Percentiles rank a stretch among this genome's conserved stretches.
These are phyloP conservation scores for Psilopsiagon aurifrons DNA, from an alignment of 2,113 vertebrate species.

Conservation along the genomic window DNA sequence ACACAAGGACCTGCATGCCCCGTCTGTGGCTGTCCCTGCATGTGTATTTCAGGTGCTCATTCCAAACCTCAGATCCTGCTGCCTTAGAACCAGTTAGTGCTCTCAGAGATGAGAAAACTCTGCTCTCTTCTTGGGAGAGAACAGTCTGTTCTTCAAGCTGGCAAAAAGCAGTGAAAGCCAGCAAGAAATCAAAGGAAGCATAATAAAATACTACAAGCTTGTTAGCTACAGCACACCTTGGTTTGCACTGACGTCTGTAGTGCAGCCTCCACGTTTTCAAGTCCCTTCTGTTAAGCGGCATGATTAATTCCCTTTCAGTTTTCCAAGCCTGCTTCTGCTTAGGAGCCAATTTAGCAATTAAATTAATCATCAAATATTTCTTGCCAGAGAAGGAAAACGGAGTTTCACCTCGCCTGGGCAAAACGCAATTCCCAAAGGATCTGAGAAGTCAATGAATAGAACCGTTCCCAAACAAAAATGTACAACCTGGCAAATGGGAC, in stretches of 20 bases:
- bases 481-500: conserved; percentile 40
- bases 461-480: conserved; percentile 24
- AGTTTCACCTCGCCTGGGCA: conserved; percentile 41
- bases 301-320: conserved; percentile 61
- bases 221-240: background rate
- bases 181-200: background rate
- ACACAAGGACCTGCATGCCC: background rate
- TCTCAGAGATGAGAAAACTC: background rate
- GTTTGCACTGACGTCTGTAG: background rate
- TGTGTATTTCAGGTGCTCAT: background rate
- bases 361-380: conserved; percentile 59
- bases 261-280: background rate
- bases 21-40: accelerated
- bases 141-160: background rate
- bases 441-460: background rate
- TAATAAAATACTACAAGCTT: conserved; percentile 10
- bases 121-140: background rate
- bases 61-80: background rate
- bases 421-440: background rate
- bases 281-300: background rate
- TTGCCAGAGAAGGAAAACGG: conserved; percentile 24
- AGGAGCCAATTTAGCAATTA: conserved; percentile 66
- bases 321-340: conserved; percentile 51
- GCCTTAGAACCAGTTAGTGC: background rate
- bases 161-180: background rate